Evolutionary conservation across 2,113 vertebrate genomes (phyloP).

Genomic region (Corythornis cristatus): DNA sequence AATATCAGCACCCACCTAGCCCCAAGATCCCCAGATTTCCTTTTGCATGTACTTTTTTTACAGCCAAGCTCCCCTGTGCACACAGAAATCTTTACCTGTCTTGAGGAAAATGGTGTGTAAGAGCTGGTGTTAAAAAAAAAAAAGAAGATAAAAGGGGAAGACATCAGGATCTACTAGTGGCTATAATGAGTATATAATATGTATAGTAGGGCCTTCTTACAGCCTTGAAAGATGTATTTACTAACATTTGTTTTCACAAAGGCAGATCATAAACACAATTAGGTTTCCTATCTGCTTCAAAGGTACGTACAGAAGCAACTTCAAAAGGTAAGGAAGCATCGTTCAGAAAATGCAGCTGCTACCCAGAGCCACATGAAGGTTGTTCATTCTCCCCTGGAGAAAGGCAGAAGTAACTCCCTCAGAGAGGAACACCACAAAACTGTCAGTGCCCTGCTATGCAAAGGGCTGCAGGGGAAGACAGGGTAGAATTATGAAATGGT

Average conservation of each 20-base stretch:
- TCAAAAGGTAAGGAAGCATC: conserved; percentile 28
- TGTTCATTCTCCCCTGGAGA: conserved; percentile 35
- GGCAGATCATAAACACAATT: too few relatives aligned
- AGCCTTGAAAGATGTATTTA: too few relatives aligned
- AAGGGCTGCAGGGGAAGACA: conserved; percentile 65
- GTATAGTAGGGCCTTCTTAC: too few relatives aligned
- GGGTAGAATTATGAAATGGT: conserved; percentile 73
- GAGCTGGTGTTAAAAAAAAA: too few relatives aligned
- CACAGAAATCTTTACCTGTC: too few relatives aligned
- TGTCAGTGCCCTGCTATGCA: conserved; percentile 2
- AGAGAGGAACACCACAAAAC: conserved; percentile 15
- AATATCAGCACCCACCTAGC: neutral
- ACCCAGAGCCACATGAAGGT: conserved; percentile 28
- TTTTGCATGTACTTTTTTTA: neutral
- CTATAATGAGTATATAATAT: too few relatives aligned
- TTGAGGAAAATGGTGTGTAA: too few relatives aligned
- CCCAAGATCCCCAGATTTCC: neutral
- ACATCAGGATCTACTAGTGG: too few relatives aligned
- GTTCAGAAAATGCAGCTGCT: conserved; percentile 35
- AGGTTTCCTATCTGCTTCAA: conserved; percentile 18
- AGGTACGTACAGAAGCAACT: conserved; percentile 10
- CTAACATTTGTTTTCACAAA: too few relatives aligned
- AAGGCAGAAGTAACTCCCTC: conserved; percentile 60
- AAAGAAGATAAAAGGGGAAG: too few relatives aligned
- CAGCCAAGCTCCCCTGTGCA: neutral